A percentile compares a stretch with the other conserved stretches of the same genome.
Evolutionary conservation across 2,113 vertebrate genomes (phyloP).

Genomic region (Vulpes vulpes): DNA sequence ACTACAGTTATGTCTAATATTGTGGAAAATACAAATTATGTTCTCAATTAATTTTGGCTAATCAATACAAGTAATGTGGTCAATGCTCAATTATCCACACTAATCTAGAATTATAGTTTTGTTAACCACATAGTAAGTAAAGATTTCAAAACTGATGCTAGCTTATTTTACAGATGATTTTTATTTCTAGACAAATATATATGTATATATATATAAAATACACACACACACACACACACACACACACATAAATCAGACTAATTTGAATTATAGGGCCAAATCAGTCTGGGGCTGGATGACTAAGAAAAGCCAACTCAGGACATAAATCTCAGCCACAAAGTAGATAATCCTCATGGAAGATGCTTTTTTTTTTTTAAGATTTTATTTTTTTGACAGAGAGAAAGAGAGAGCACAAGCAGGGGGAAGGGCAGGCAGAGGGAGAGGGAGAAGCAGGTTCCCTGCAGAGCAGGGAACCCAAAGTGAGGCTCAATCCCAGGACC

Average conservation of each 20-base stretch:
- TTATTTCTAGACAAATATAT: not conserved
- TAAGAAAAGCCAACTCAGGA: constrained; percentile 31
- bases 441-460: too few species aligned
- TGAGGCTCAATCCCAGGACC: too few species aligned
- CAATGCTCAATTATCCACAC: not conserved
- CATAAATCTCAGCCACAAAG: constrained; percentile 34
- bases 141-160: not conserved
- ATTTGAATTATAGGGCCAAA: not conserved
- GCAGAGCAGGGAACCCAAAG: too few species aligned
- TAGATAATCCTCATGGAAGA: not conserved
- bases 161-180: constrained; percentile 3
- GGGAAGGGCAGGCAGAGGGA: too few species aligned
- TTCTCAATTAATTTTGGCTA: not conserved
- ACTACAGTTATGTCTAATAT: not conserved
- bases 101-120: not conserved
- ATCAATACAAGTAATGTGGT: not conserved
- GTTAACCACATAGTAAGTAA: not conserved
- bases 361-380: too few species aligned
- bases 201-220: too few species aligned
- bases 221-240: not conserved
- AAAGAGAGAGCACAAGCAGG: too few species aligned
- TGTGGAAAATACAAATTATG: not conserved
- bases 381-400: too few species aligned
- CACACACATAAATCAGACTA: not conserved
- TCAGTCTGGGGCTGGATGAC: not conserved